Evolutionary conservation across 2,888 invertebrate species (phyloP).

Genomic region (Drosophila hamatofila): DNA sequence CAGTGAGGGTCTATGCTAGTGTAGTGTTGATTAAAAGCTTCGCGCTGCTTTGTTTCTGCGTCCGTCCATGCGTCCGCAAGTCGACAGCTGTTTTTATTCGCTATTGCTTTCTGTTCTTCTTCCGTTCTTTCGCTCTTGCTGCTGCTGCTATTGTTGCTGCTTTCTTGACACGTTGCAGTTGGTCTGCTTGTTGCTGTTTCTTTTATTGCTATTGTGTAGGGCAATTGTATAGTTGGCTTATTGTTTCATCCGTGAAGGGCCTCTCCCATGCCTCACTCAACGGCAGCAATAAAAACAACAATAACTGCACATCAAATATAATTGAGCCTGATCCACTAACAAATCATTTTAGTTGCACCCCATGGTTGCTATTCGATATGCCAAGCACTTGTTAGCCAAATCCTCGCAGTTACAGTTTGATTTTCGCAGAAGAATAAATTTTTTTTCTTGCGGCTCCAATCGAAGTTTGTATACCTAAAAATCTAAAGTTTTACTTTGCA

Average conservation of each 20-base stretch:
- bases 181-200: conserved; percentile 14
- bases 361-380: conserved; percentile 16
- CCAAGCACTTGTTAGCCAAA: conserved; percentile 6
- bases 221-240: conserved; percentile 43
- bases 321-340: conserved; percentile 26
- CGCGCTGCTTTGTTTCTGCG: neutral
- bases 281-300: conserved; percentile 14
- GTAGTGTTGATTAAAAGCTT: conserved; percentile 27
- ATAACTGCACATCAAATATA: conserved; percentile 59
- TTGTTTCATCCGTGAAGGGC: conserved; percentile 38
- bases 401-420: neutral
- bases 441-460: neutral
- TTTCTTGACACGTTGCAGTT: conserved; percentile 44
- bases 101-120: conserved; percentile 38
- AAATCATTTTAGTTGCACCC: conserved; percentile 21
- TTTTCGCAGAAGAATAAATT: neutral
- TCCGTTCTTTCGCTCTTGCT: conserved; percentile 9
- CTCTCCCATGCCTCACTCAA: conserved; percentile 8
- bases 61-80: conserved; percentile 24
- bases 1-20: neutral
- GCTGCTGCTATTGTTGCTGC: neutral
- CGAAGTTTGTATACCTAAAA: neutral
- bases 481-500: neutral
- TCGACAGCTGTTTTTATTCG: conserved; percentile 62
- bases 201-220: conserved; percentile 23